Conservation (phyloP, 1,140 invertebrate species). For the Conus ventricosus region DNA sequence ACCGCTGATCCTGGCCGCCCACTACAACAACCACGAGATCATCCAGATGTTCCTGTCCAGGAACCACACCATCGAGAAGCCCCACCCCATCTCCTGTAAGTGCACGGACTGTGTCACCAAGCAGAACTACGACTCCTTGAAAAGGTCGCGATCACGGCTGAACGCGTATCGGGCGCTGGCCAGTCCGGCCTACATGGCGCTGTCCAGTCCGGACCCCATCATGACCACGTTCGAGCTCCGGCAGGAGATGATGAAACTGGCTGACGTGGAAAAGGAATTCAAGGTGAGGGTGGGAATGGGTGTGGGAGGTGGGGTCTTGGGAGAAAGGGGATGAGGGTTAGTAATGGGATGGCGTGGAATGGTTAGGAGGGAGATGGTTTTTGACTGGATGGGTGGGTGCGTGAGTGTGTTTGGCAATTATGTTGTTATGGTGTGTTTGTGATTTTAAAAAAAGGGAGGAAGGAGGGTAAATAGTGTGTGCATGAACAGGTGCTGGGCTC, state of each 20-base stretch:
- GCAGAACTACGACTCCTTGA: conserved; percentile 72
- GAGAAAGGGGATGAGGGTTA: neutral
- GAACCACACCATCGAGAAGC: conserved; percentile 75
- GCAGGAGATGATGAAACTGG: conserved; percentile 77
- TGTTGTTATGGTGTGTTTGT: no score
- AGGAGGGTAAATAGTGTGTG: no score
- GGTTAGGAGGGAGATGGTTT: neutral
- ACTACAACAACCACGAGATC: conserved; percentile 75
- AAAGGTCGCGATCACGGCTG: conserved; percentile 70
- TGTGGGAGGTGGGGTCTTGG: neutral
- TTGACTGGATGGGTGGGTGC: neutral
- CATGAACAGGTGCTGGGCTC: no score
- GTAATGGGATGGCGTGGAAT: neutral
- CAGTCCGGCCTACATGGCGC: conserved; percentile 80
- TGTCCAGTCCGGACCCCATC: conserved; percentile 82
- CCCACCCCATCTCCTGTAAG: conserved; percentile 79
- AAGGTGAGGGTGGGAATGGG: conserved; percentile 63
- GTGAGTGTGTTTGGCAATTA: neutral
- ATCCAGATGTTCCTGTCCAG: conserved; percentile 74
- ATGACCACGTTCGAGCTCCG: conserved; percentile 81
- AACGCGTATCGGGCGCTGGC: conserved; percentile 74
- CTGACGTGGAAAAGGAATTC: conserved; percentile 78
- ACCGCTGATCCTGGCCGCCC: conserved; percentile 73
- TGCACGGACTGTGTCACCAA: conserved; percentile 79
- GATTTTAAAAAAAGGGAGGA: no score